These are phyloP conservation scores for Diphyllodes magnificus DNA, from an alignment of 2,113 vertebrate genomes.

Conservation along the genomic window DNA sequence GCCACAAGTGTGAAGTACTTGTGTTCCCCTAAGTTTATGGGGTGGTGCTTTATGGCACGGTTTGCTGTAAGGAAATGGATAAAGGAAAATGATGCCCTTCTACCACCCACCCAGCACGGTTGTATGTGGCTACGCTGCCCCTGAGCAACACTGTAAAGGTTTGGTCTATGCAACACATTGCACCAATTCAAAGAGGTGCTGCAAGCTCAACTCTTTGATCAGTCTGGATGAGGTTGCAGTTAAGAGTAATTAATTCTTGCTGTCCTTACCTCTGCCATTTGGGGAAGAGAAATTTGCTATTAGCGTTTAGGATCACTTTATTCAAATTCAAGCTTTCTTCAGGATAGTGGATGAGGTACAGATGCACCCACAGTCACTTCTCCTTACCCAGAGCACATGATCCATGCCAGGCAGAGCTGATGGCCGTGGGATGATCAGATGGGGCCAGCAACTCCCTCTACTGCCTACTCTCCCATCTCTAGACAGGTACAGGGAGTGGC, in stretches of 20 bases:
- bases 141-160: not conserved
- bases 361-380: not conserved
- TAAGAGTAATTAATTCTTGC: not conserved
- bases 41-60: not conserved
- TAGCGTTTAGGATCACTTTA: not conserved
- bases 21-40: not conserved
- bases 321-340: not conserved
- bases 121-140: not conserved
- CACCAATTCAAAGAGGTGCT: not conserved
- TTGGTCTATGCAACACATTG: not conserved
- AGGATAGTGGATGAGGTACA: not conserved
- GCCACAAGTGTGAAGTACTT: not conserved
- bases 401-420: not conserved
- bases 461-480: not conserved
- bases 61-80: not conserved
- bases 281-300: not conserved
- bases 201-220: not conserved
- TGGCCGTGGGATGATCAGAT: not conserved
- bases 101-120: accelerated
- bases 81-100: not conserved
- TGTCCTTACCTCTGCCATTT: not conserved
- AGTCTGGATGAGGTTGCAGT: not conserved
- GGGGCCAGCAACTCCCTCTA: not conserved
- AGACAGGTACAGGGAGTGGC: not conserved
- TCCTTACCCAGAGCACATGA: not conserved